A percentile compares a stretch with the other conserved stretches of the same genome.
phyloP scores from a whole-genome alignment of 1,140 invertebrate genomes.

The Lysiphlebus fabarum region DNA sequence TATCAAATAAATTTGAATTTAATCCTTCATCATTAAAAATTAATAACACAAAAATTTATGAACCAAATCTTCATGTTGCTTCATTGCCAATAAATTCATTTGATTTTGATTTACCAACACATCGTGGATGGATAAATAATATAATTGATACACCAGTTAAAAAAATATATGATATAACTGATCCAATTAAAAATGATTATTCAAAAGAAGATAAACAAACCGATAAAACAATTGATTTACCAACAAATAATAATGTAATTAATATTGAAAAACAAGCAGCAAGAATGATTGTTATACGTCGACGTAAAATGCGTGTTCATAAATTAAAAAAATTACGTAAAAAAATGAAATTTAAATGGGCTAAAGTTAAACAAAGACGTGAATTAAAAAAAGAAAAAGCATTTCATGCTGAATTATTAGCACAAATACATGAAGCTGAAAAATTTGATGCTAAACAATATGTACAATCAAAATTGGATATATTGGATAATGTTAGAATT shows the following conservation, averaged over 20 bases:
- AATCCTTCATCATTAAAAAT: background rate
- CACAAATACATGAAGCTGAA: constrained; percentile 68
- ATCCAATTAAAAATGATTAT: constrained; percentile 14
- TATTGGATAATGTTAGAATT: constrained; percentile 62
- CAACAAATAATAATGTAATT: constrained; percentile 21
- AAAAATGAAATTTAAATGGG: constrained; percentile 71
- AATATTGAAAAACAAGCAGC: constrained; percentile 64
- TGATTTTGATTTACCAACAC: constrained; percentile 1
- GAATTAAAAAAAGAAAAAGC: constrained; percentile 70
- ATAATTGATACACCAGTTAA: constrained; percentile 8
- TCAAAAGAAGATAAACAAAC: constrained; percentile 18
- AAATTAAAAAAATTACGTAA: constrained; percentile 77
- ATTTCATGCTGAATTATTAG: constrained; percentile 69
- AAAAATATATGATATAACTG: background rate
- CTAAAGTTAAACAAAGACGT: constrained; percentile 66
- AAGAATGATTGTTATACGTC: constrained; percentile 72
- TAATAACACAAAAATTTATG: background rate
- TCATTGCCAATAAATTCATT: background rate
- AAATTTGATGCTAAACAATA: constrained; percentile 73
- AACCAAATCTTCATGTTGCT: constrained; percentile 1
- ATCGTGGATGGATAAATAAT: background rate
- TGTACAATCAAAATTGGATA: constrained; percentile 62
- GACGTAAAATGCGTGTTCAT: constrained; percentile 83
- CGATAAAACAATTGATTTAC: constrained; percentile 40
- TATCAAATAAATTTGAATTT: background rate